Evolutionary conservation across 2,888 invertebrate genomes (phyloP).

Genomic region (Cosmopolites sordidus): DNA sequence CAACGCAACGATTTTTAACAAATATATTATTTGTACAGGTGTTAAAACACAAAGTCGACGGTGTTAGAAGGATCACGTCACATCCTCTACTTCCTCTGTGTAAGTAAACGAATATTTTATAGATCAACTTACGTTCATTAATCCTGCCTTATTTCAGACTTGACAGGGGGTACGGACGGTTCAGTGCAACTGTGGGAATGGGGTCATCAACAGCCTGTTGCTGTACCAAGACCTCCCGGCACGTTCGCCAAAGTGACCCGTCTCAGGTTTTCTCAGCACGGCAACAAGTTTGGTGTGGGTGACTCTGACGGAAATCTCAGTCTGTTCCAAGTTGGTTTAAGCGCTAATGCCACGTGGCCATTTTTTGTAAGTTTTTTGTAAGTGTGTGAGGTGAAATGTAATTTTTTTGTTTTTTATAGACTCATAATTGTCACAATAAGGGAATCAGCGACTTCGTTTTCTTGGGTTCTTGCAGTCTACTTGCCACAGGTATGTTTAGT

Average conservation of each 20-base stretch:
- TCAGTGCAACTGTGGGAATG: conserved; percentile 98
- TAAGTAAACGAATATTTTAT: conserved; percentile 63
- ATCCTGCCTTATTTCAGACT: conserved; percentile 53
- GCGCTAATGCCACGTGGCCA: conserved; percentile 70
- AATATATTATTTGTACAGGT: conserved; percentile 59
- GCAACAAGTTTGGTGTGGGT: conserved; percentile 97
- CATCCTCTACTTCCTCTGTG: conserved; percentile 95
- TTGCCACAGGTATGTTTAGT: conserved; percentile 75
- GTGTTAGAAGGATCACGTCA: conserved; percentile 90
- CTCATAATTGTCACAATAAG: conserved; percentile 94
- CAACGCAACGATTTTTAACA: not conserved
- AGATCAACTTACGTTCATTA: not conserved
- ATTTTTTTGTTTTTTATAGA: conserved; percentile 57
- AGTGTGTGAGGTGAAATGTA: not conserved
- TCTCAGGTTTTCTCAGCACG: conserved; percentile 93
- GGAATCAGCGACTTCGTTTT: conserved; percentile 96
- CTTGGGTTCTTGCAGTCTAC: conserved; percentile 93
- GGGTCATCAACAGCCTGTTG: conserved; percentile 89
- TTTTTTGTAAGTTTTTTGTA: conserved; percentile 73
- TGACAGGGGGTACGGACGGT: conserved; percentile 94
- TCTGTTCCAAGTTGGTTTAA: conserved; percentile 87
- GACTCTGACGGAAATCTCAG: conserved; percentile 97
- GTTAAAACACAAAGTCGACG: conserved; percentile 89
- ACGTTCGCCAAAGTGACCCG: conserved; percentile 94
- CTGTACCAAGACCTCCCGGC: conserved; percentile 86